A percentile compares a stretch with the other conserved stretches of the same genome.
Conservation (phyloP, 2,113 vertebrate genomes). For the Asarcornis scutulata region DNA sequence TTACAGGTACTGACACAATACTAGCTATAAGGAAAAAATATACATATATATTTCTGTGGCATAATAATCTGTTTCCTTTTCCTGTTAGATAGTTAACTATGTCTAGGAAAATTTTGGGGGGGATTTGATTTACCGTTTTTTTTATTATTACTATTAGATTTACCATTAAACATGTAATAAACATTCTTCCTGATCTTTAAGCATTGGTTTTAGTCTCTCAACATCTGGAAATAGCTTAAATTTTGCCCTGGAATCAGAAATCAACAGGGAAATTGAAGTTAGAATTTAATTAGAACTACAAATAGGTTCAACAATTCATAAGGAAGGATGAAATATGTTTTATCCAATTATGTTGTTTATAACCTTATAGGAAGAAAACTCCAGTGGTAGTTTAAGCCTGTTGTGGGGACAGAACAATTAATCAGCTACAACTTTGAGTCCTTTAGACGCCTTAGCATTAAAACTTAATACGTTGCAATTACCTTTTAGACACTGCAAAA, state of each 20-base stretch:
- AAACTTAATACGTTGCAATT: not conserved
- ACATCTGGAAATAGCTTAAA: not conserved
- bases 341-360: not conserved
- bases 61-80: not conserved
- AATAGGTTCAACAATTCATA: not conserved
- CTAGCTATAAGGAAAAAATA: not conserved
- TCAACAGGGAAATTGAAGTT: not conserved
- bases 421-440: not conserved
- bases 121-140: not conserved
- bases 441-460: not conserved
- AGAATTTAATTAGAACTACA: not conserved
- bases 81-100: not conserved
- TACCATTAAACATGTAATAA: not conserved
- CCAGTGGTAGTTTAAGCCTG: not conserved
- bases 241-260: not conserved
- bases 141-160: not conserved
- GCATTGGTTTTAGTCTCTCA: accelerated
- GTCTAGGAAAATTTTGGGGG: not conserved
- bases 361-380: not conserved
- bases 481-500: not conserved
- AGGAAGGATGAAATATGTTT: not conserved
- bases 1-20: not conserved
- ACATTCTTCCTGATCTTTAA: not conserved
- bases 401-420: not conserved
- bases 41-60: not conserved